Evolutionary conservation across 2,113 vertebrate genomes (phyloP).

Genomic region (Cettia cetti): DNA sequence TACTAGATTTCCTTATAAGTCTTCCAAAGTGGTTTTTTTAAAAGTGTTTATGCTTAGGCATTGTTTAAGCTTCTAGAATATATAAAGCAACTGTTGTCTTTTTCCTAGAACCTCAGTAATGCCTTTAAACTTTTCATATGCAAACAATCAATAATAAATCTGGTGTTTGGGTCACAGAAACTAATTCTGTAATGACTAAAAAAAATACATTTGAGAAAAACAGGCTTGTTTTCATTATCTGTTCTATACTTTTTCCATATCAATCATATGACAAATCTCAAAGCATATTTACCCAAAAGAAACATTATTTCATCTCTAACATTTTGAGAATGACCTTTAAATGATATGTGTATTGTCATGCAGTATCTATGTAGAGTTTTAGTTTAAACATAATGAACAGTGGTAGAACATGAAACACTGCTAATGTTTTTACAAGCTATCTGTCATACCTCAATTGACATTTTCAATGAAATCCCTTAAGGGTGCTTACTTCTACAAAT

Average conservation of each 20-base stretch:
- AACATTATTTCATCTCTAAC: neutral
- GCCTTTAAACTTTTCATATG: neutral
- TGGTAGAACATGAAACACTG: neutral
- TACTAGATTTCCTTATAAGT: neutral
- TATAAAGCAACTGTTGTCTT: rapidly evolving
- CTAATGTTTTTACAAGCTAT: neutral
- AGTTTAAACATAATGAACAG: conserved; percentile 17
- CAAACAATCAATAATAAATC: neutral
- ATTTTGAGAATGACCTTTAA: conserved; percentile 9
- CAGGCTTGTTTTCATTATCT: neutral
- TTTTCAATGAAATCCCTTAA: neutral
- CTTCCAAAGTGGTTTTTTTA: rapidly evolving
- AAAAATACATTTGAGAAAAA: neutral
- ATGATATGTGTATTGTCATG: neutral
- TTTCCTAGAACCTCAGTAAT: neutral
- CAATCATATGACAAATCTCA: neutral
- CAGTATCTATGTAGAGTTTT: neutral
- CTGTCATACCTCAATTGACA: neutral
- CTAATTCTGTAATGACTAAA: neutral
- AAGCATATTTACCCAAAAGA: neutral
- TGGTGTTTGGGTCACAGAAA: neutral
- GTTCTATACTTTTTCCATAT: neutral
- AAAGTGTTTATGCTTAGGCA: neutral
- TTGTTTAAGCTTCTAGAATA: neutral
- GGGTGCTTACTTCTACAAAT: neutral